phyloP scores from a whole-genome alignment of 1,140 invertebrate genomes.

The Plodia interpunctella region DNA sequence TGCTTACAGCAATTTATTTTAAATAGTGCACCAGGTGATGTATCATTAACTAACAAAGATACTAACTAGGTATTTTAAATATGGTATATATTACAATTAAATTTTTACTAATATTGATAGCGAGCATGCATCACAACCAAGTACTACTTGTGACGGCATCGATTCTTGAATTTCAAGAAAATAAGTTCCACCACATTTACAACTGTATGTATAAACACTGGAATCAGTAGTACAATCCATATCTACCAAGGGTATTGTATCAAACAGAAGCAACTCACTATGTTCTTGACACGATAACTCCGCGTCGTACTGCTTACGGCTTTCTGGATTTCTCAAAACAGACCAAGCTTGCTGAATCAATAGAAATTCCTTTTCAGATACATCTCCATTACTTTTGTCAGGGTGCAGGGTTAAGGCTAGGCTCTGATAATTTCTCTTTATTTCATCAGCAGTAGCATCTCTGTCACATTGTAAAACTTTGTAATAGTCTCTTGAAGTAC shows the following conservation, averaged over 20 bases:
- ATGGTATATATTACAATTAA: constrained; percentile 21
- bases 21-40: no score
- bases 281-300: constrained; percentile 76
- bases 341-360: constrained; percentile 81
- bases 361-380: constrained; percentile 64
- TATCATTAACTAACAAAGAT: no score
- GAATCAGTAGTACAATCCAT: constrained; percentile 64
- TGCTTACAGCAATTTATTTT: no score
- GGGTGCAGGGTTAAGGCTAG: constrained; percentile 80
- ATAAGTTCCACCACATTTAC: constrained; percentile 82
- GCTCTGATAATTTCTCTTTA: constrained; percentile 81
- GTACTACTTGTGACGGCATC: constrained; percentile 60
- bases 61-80: no score
- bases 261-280: constrained; percentile 76
- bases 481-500: constrained; percentile 74
- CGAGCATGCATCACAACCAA: constrained; percentile 83
- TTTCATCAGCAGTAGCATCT: constrained; percentile 76
- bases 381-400: constrained; percentile 74
- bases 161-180: constrained; percentile 69
- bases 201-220: constrained; percentile 74
- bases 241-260: constrained; percentile 74
- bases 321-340: constrained; percentile 75
- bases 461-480: constrained; percentile 77
- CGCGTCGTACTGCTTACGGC: constrained; percentile 79
- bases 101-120: constrained; percentile 78